Percentiles rank a stretch among this genome's conserved stretches.
Evolutionary conservation across 2,888 invertebrate genomes (phyloP).

Genomic region (Clitarchus hookeri): DNA sequence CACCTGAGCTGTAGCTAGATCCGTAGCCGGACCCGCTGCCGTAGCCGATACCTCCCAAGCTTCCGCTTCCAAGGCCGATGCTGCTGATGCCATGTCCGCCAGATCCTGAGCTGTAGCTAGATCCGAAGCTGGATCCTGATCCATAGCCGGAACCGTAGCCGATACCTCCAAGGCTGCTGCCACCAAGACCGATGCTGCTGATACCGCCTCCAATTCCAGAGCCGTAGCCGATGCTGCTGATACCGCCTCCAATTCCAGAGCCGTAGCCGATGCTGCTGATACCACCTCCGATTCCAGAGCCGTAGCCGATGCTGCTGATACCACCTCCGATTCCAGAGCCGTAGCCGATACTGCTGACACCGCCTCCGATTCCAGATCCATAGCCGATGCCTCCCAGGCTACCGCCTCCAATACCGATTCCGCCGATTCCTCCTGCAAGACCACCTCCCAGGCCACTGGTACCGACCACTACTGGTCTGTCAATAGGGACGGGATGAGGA

Average conservation of each 20-base stretch:
- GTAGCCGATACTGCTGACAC: background rate
- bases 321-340: constrained; percentile 5
- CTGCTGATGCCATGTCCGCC: background rate
- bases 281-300: constrained; percentile 4
- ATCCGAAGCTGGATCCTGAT: background rate
- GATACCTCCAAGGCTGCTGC: background rate
- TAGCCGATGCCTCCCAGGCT: background rate
- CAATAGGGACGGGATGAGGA: background rate
- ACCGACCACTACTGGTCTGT: background rate
- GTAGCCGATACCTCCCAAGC: background rate
- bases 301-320: background rate
- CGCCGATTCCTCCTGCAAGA: background rate
- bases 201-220: background rate
- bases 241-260: background rate
- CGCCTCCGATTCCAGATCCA: constrained; percentile 17
- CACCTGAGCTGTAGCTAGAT: background rate
- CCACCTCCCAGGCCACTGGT: background rate
- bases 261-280: background rate
- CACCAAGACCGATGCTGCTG: background rate
- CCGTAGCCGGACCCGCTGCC: background rate
- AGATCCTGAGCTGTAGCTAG: background rate
- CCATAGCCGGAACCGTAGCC: no score
- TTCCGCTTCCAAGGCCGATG: background rate
- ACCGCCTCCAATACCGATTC: background rate
- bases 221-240: background rate